These are phyloP conservation scores for Drosophila parthenogenetica DNA, from an alignment of 2,888 invertebrate genomes.

Conservation along the genomic window DNA sequence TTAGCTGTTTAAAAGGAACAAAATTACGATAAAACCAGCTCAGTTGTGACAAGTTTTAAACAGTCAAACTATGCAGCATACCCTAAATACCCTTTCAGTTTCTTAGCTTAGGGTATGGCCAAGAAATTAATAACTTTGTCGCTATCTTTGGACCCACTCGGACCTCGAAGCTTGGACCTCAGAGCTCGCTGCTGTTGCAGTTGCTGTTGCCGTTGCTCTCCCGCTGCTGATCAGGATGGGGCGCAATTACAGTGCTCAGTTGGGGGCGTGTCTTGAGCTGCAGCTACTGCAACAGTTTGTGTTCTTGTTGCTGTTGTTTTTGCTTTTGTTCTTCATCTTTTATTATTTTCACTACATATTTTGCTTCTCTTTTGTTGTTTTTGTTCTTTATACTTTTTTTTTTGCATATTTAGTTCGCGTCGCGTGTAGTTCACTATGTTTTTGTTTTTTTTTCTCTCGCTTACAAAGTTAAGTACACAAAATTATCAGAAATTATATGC, in stretches of 20 bases:
- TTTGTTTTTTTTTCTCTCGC: conserved; percentile 22
- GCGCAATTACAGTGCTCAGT: conserved; percentile 73
- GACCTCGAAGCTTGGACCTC: not conserved
- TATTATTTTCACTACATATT: conserved; percentile 32
- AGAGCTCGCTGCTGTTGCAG: not conserved
- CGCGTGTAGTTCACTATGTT: conserved; percentile 41
- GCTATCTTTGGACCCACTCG: conserved; percentile 21
- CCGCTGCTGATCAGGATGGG: conserved; percentile 70
- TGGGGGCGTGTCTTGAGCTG: conserved; percentile 50
- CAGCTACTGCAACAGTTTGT: conserved; percentile 36
- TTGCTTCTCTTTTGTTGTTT: conserved; percentile 20
- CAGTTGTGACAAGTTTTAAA: not conserved
- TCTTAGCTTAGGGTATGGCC: conserved; percentile 10
- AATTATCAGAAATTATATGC: conserved; percentile 79
- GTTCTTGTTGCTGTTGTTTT: not conserved
- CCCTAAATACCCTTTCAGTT: not conserved
- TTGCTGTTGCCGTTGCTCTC: conserved; percentile 25
- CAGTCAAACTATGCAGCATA: not conserved
- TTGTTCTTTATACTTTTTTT: conserved; percentile 13
- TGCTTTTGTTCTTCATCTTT: conserved; percentile 27
- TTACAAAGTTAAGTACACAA: conserved; percentile 72
- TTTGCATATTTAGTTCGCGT: conserved; percentile 44
- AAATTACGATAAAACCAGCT: no score
- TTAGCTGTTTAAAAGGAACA: no score
- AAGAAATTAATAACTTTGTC: conserved; percentile 31